Evolutionary conservation across 2,113 vertebrate genomes (phyloP).

Genomic region (Rostratula benghalensis): DNA sequence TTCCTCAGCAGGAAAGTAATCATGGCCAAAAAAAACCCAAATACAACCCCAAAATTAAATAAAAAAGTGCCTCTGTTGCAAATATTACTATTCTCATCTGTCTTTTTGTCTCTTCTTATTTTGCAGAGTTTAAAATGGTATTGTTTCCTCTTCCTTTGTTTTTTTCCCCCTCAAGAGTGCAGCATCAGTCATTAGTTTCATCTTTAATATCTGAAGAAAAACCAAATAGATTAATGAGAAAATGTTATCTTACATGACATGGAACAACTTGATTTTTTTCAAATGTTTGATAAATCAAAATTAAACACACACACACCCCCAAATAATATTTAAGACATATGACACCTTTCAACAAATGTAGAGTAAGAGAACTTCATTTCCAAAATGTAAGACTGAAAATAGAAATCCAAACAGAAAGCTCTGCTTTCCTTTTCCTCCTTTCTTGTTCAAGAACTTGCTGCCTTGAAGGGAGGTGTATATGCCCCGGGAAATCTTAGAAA

Average conservation of each 20-base stretch:
- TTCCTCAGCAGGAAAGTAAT: conserved; percentile 14
- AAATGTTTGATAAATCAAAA: background rate
- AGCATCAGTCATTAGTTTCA: background rate
- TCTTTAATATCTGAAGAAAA: conserved; percentile 17
- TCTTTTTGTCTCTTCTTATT: background rate
- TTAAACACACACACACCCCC: background rate
- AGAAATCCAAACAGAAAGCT: background rate
- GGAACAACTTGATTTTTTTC: background rate
- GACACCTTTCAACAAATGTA: background rate
- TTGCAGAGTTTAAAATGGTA: background rate
- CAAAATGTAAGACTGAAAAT: background rate
- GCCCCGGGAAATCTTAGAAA: background rate
- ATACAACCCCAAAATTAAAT: fast-evolving
- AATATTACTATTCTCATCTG: background rate
- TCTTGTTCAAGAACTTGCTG: background rate
- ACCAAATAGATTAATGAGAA: background rate
- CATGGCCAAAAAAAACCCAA: background rate
- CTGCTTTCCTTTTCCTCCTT: background rate
- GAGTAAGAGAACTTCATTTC: background rate
- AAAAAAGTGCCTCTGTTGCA: background rate
- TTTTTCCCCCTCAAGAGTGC: background rate
- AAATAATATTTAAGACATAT: background rate
- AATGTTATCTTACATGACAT: background rate
- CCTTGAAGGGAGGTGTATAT: background rate
- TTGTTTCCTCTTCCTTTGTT: background rate